A percentile compares a stretch with the other conserved stretches of the same genome.
Evolutionary conservation across 2,888 invertebrate species (phyloP).

Genomic region (Acrobasis suavella): DNA sequence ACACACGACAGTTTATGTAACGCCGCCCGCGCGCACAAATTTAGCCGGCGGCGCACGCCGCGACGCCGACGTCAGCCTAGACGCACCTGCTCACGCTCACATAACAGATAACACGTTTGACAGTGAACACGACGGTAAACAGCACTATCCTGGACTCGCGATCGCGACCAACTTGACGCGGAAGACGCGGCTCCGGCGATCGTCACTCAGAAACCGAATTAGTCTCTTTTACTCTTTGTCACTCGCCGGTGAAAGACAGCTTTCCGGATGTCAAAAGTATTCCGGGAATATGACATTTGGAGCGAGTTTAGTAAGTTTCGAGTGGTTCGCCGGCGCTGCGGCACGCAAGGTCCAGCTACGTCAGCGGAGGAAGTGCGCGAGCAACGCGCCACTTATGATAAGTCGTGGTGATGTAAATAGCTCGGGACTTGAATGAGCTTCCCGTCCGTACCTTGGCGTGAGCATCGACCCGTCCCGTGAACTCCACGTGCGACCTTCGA

Average conservation of each 20-base stretch:
- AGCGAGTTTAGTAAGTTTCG: constrained; percentile 30
- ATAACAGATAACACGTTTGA: constrained; percentile 75
- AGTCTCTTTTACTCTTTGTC: constrained; percentile 38
- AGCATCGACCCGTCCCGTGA: constrained; percentile 75
- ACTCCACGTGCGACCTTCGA: constrained; percentile 75
- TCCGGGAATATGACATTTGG: constrained; percentile 53
- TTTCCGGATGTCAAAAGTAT: constrained; percentile 58
- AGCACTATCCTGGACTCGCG: constrained; percentile 43
- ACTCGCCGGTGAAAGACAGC: constrained; percentile 44
- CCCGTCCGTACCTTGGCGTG: constrained; percentile 74
- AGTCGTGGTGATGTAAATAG: constrained; percentile 75
- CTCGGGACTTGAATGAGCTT: constrained; percentile 76
- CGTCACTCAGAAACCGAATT: constrained; percentile 34
- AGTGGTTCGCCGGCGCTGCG: constrained; percentile 34
- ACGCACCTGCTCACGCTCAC: constrained; percentile 77
- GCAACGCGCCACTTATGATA: constrained; percentile 63
- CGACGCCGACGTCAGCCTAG: constrained; percentile 46
- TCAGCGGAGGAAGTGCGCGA: constrained; percentile 71
- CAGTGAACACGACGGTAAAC: constrained; percentile 77
- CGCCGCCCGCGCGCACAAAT: constrained; percentile 69
- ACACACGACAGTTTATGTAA: constrained; percentile 71
- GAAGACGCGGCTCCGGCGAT: constrained; percentile 31
- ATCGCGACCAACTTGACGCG: constrained; percentile 30
- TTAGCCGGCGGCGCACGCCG: constrained; percentile 56
- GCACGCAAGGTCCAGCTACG: constrained; percentile 61